Percentiles rank a stretch among this genome's conserved stretches.
Evolutionary conservation across 2,113 vertebrate species (phyloP).

Genomic region (Dissostichus mawsoni): DNA sequence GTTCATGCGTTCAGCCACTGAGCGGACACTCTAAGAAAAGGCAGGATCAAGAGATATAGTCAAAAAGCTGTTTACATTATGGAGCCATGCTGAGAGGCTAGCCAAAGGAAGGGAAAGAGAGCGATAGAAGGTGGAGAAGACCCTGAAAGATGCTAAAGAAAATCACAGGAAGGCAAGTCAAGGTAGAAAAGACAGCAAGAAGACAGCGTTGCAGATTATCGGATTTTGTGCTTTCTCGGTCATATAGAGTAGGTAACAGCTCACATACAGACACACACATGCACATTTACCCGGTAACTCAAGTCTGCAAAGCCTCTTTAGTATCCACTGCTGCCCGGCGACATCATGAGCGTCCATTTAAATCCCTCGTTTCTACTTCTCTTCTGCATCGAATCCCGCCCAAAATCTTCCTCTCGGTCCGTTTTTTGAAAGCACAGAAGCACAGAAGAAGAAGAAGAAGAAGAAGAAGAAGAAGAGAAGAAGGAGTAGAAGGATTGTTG

Average conservation of each 20-base stretch:
- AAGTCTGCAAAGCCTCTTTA: slow-evolving; percentile 43
- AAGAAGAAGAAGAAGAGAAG: slow-evolving; percentile 32
- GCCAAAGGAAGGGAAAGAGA: slow-evolving; percentile 17
- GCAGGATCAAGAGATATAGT: slow-evolving; percentile 14
- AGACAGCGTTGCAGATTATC: slow-evolving; percentile 21
- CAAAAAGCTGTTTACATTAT: neutral
- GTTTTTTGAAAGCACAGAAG: slow-evolving; percentile 75
- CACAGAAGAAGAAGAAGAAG: slow-evolving; percentile 69
- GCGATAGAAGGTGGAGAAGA: slow-evolving; percentile 5
- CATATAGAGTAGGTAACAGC: slow-evolving; percentile 46
- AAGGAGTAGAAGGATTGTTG: too few relatives aligned
- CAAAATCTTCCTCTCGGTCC: slow-evolving; percentile 24
- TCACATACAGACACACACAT: slow-evolving; percentile 67
- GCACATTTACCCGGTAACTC: slow-evolving; percentile 58
- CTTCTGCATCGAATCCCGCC: slow-evolving; percentile 24
- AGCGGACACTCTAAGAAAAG: slow-evolving; percentile 28
- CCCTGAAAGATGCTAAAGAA: slow-evolving; percentile 3
- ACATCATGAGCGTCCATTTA: slow-evolving; percentile 1
- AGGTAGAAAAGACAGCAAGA: slow-evolving; percentile 53
- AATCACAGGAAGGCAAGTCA: slow-evolving; percentile 53
- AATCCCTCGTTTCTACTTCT: slow-evolving; percentile 20
- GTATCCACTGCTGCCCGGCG: slow-evolving; percentile 31
- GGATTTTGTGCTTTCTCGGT: slow-evolving; percentile 66
- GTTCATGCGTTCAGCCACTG: slow-evolving; percentile 56
- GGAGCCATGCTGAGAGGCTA: slow-evolving; percentile 61